Base-by-base conservation (phyloP, 2,888 invertebrate genomes). In the Drosophila longiperda region DNA sequence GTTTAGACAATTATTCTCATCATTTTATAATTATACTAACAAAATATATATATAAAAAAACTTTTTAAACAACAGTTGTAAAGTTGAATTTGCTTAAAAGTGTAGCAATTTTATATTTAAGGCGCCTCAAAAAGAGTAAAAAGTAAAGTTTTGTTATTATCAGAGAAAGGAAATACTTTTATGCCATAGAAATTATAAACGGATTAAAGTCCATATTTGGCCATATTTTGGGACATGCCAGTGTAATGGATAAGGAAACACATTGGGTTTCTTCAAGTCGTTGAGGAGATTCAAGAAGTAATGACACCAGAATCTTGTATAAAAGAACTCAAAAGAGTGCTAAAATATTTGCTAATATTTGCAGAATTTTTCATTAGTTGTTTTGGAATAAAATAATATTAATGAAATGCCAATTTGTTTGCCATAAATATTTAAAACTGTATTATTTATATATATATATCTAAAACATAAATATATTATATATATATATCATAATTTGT, bases 61-160 rank as follows among this genome's bases (percentile, higher is more conserved):
- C 42, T 20, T 7, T 42, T 42, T 20, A 1, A 3, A 12, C 12
- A 12, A 12, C 20, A 12, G 3, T 20, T 20, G 12, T 23, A 7
- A 7, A 7, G 1, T 15, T 15, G 20, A 7, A 45, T 45, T 45
- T 45, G 12, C 12, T 1, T 15, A 20, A 3, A 20, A 45, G 7
- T 1, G 0, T 3, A 45, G 12, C 20, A 45, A 20, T 20, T 20
- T 42, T 12, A 7, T 20, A 20, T 12, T 6, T 2, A n/a, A 42
- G 20, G 11, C 1, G 12, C 12, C 8, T 17, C 8, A 8, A n/a
- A n/a, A n/a, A 5, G n/a, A n/a, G 29, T 5, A n/a, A 5, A 11
- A 11, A 0, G 1, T 1, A n/a, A 42, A 42, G 11, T 2, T 6
- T 6, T 5, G 11, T 42, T n/a, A 6, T n/a, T n/a, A 0, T 5